Evolutionary conservation across 2,888 invertebrate genomes (phyloP), one percentile per base, ranked within the genome.

Genomic region (Anthrax anthrax): DNA sequence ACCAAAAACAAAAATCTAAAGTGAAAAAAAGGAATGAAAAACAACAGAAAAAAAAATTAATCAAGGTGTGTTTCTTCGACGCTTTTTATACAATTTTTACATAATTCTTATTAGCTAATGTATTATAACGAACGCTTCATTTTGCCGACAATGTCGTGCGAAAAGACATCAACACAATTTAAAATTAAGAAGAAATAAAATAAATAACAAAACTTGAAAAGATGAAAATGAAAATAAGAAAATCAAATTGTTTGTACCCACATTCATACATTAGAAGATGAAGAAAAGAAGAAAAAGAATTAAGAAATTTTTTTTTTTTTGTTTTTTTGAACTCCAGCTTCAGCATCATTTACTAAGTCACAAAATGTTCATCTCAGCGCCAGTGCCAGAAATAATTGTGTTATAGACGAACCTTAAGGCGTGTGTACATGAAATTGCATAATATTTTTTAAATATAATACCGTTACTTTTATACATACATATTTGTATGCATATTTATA

Each of bases 361-460:
- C 37, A 42, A 42, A 42, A 32, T 42, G 41, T 41, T 46, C 40
- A 41, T 46, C 41, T 41, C 37, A 41, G 46, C 37, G 38, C 38
- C 46, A 40, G 40, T 40, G 44, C 39, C 41, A 42, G 37, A 37
- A 42, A 19, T 42, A 34, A 32, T 32, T 32, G 39, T 39, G 40
- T 27, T 27, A 16, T 37, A 29, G 42, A 36, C 38, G 32, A 42
- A 46, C 42, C 46, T 42, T 38, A 42, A 46, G 42, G 46, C 42
- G 42, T 46, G 42, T 37, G 36, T 42, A 42, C 42, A 46, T 46
- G 46, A 29, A 38, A 42, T 46, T 46, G 41, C 37, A 41, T 42
- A 42, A 46, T 29, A n/a, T n/a, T n/a, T n/a, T n/a, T n/a, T n/a
- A 39, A 39, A 29, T 16, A 44, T 16, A 39, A 39, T 32, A 39